A percentile compares a stretch with the other conserved stretches of the same genome.
phyloP scores from a whole-genome alignment of 2,888 invertebrate species.

The Oxytorus armatus region DNA sequence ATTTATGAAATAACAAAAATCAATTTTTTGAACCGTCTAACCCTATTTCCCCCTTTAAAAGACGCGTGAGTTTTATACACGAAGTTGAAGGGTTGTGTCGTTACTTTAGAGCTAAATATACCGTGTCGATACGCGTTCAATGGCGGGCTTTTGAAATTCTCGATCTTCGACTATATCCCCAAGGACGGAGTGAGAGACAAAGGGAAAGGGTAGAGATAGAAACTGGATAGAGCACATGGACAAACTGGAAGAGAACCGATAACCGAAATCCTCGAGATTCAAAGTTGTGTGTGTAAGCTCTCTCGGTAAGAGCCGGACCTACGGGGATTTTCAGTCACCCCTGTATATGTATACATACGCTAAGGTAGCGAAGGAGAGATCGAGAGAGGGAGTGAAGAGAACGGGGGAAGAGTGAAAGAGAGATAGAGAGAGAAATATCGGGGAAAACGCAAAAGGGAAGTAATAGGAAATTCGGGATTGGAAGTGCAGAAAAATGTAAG shows the following conservation, averaged over 20 bases:
- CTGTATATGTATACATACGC: background rate
- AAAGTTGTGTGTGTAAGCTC: constrained; percentile 45
- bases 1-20: too few relatives aligned
- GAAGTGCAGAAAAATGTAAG: constrained; percentile 54
- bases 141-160: background rate
- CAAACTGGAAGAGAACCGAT: constrained; percentile 44
- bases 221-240: background rate
- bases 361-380: background rate
- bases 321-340: constrained; percentile 40
- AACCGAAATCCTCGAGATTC: constrained; percentile 57
- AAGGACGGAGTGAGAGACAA: constrained; percentile 34
- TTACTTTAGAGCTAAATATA: background rate
- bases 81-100: too few relatives aligned
- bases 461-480: constrained; percentile 40
- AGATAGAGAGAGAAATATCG: constrained; percentile 6
- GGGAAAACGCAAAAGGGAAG: constrained; percentile 16
- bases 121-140: background rate
- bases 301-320: constrained; percentile 32
- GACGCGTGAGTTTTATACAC: too few relatives aligned
- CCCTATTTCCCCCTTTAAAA: too few relatives aligned
- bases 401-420: constrained; percentile 3
- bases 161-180: constrained; percentile 5
- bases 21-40: too few relatives aligned
- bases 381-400: background rate
- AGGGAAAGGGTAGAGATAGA: too few relatives aligned